Evolutionary conservation across 2,888 invertebrate species (phyloP).

Genomic region (Kryphioiulus occultus): DNA sequence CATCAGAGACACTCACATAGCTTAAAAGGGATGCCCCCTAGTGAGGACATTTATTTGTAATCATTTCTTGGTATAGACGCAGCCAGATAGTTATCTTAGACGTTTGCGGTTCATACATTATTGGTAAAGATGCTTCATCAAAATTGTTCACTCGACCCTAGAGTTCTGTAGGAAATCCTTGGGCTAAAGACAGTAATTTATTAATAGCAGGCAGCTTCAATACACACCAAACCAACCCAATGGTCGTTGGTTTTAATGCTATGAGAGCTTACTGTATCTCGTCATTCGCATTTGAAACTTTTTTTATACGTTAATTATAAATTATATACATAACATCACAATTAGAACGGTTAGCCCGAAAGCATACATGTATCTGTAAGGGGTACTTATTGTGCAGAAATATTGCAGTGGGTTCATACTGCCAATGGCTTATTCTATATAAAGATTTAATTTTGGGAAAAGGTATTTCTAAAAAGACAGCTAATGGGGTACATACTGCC

Average conservation of each 20-base stretch:
- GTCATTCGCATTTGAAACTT: not conserved
- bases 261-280: too few relatives aligned
- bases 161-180: not conserved
- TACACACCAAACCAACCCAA: not conserved
- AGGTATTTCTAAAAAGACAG: too few relatives aligned
- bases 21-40: not conserved
- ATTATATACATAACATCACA: not conserved
- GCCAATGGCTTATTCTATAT: not conserved
- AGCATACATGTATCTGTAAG: not conserved
- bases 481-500: too few relatives aligned
- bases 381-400: not conserved
- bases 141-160: not conserved
- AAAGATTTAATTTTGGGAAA: too few relatives aligned
- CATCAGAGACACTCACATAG: not conserved
- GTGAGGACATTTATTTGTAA: not conserved
- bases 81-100: not conserved
- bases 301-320: not conserved
- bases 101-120: not conserved
- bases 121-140: not conserved
- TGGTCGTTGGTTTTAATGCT: too few relatives aligned
- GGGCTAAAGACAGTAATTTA: not conserved
- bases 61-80: not conserved
- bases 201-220: not conserved
- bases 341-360: not conserved
- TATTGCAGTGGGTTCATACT: too few relatives aligned